Base-by-base conservation (phyloP, 1,140 invertebrate genomes). In the Limonius californicus region DNA sequence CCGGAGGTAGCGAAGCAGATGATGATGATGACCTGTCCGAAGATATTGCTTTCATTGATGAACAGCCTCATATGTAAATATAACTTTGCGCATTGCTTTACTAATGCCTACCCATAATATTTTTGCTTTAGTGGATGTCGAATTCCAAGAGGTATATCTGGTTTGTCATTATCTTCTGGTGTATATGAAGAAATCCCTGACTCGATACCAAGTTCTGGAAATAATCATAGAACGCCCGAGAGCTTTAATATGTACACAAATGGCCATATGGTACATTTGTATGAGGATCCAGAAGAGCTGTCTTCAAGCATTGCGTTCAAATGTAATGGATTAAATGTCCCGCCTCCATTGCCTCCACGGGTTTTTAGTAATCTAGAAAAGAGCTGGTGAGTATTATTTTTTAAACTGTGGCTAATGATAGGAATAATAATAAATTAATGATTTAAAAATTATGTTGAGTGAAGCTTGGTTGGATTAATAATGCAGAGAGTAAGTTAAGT, bases 171-270 rank as follows among this genome's bases (percentile, higher is more conserved):
- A 14, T 74, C 79, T 15, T 83, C 82, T 0, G 82, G 81, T 2
- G 79, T 83, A 62, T 83, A 83, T 60, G 80, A 82, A 63, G 81
- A 82, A 68, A 81, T 82, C 32, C 50, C 73, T 1, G 68, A 71
- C 16, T 9, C 54, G 7, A 15, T 50, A 2, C n/a, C 45, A 3
- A 18, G 19, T n/a, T 2, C 3, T 19, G 15, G 7, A 4, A 19
- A 16, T 11, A 27, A 30, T 11, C 2, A 11, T 2, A 59, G 12
- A 7, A 32, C 16, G 9, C 32, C 12, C n/a, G n/a, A 3, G n/a
- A n/a, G 9, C 15, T 12, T 23, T 23, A 59, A 50, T 18, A 50
- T 50, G 7, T 50, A 50, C 16, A 50, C 45, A 18, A 50, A 50
- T 21, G 20, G 45, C n/a, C 45, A 50, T 21, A 50, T 50, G 45